Evolutionary conservation across 2,113 vertebrate genomes (phyloP).

Genomic region (Periophthalmodon schlosseri): DNA sequence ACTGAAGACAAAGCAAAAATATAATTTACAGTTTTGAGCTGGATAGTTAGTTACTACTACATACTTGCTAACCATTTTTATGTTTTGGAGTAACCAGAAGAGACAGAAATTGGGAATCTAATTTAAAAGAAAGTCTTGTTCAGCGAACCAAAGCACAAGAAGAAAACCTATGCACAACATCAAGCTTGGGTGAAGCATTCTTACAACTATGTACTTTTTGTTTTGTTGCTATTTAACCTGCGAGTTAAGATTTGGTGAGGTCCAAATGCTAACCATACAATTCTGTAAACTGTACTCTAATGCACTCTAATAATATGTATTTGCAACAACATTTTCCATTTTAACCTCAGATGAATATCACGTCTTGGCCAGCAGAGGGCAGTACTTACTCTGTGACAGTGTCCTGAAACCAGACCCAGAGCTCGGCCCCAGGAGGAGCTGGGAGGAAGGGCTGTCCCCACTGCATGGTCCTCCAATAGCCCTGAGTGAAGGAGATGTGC

Average conservation of each 20-base stretch:
- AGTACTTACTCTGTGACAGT: slow-evolving; percentile 87
- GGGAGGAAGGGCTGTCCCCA: slow-evolving; percentile 92
- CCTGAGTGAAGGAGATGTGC: slow-evolving; percentile 89
- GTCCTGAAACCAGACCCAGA: slow-evolving; percentile 97
- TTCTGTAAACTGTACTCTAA: not conserved
- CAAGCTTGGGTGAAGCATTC: no score
- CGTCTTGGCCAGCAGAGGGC: slow-evolving; percentile 1
- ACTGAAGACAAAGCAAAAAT: slow-evolving; percentile 64
- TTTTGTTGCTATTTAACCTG: no score
- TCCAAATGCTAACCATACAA: not conserved
- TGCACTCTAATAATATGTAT: not conserved
- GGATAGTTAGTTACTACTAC: not conserved
- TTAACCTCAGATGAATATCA: not conserved
- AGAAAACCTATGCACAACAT: no score
- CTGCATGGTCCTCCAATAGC: slow-evolving; percentile 89
- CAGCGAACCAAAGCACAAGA: no score
- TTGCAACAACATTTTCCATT: not conserved
- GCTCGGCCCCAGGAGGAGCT: slow-evolving; percentile 83
- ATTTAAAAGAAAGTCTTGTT: no score
- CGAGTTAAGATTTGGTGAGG: no score
- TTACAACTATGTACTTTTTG: no score
- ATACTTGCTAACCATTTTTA: not conserved
- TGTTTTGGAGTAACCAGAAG: not conserved
- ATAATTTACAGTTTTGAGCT: not conserved
- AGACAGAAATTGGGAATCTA: no score